Evolutionary conservation across 2,113 vertebrate species (phyloP).

Genomic region (Bungarus multicinctus): DNA sequence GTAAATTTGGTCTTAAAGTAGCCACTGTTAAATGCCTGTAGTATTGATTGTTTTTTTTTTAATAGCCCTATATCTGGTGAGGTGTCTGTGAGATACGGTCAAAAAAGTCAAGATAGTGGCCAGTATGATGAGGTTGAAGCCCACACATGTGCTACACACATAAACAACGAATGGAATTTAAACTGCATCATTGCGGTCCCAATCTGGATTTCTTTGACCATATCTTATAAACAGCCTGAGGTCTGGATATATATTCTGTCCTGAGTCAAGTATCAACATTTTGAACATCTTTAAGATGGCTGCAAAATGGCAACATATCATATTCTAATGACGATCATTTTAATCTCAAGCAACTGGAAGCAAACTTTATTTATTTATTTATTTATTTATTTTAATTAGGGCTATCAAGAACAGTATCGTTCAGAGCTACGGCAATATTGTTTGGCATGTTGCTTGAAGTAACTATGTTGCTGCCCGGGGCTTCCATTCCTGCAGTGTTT

Average conservation of each 20-base stretch:
- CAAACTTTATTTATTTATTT: not conserved
- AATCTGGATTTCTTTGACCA: not conserved
- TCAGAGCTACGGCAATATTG: not conserved
- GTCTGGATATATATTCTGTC: not conserved
- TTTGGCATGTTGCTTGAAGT: not conserved
- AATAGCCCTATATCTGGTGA: not conserved
- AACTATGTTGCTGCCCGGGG: not conserved
- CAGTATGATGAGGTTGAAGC: not conserved
- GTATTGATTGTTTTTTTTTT: not conserved
- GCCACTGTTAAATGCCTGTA: not conserved
- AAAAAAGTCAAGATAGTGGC: not conserved
- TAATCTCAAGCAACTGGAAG: not conserved
- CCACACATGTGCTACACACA: not conserved
- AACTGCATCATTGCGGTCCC: not conserved
- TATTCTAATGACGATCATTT: not conserved
- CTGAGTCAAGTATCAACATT: not conserved
- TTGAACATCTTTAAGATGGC: not conserved
- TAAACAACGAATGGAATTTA: not conserved
- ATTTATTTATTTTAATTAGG: not conserved
- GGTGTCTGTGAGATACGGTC: not conserved
- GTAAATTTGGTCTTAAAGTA: not conserved
- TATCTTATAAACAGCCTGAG: not conserved
- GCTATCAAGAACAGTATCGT: not conserved
- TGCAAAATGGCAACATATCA: not conserved
- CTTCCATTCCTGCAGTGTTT: conserved; percentile 47